A percentile compares a stretch with the other conserved stretches of the same genome.
phyloP scores from a whole-genome alignment of 2,888 invertebrate genomes.

The Strigamia transsilvanica region DNA sequence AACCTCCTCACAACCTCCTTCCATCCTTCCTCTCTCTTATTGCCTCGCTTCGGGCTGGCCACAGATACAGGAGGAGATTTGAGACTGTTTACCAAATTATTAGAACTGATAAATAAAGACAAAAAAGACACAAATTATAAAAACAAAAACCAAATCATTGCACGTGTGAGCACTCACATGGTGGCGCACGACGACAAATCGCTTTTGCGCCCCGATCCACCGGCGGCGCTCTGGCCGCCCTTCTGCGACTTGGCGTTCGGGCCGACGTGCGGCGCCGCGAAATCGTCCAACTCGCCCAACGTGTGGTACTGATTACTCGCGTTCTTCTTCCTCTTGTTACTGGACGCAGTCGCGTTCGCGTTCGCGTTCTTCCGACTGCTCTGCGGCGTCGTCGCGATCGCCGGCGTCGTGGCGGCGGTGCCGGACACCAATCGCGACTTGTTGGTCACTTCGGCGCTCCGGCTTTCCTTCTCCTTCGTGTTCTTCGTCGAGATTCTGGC shows the following conservation, averaged over 20 bases:
- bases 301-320: not conserved
- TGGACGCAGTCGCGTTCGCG: not conserved
- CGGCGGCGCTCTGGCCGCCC: not conserved
- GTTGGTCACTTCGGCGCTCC: not conserved
- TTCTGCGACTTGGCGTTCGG: not conserved
- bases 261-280: not conserved
- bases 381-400: constrained; percentile 7
- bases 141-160: no score
- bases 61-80: constrained; percentile 56
- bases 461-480: constrained; percentile 2
- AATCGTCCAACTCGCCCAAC: constrained; percentile 27
- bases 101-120: constrained; percentile 18
- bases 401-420: constrained; percentile 12
- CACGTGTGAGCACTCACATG: not conserved
- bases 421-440: not conserved
- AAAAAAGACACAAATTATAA: no score
- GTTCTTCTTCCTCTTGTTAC: constrained; percentile 5
- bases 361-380: not conserved
- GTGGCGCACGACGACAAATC: not conserved
- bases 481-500: constrained; percentile 55
- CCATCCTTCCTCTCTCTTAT: constrained; percentile 90
- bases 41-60: constrained; percentile 75
- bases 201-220: not conserved
- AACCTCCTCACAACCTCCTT: constrained; percentile 93
- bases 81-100: constrained; percentile 50